A percentile compares a stretch with the other conserved stretches of the same genome.
Conservation (phyloP, 2,888 invertebrate species). For the Sisyra nigra region DNA sequence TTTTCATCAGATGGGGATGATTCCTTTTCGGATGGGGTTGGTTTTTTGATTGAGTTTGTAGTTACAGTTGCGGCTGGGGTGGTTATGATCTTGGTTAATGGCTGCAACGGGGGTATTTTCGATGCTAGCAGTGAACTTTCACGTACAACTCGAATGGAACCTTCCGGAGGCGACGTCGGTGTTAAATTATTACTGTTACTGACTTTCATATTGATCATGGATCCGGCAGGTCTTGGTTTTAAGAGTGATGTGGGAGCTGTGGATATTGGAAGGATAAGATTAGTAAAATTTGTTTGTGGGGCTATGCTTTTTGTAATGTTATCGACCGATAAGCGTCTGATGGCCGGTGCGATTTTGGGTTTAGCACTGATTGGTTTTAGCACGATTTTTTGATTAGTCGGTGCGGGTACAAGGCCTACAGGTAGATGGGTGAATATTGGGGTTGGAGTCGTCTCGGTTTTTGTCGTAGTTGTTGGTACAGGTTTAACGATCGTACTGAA, state of each 20-base stretch:
- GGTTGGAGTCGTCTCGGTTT: constrained; percentile 11
- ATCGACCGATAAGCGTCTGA: constrained; percentile 4
- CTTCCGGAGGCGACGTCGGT: constrained; percentile 40
- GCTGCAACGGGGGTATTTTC: constrained; percentile 32
- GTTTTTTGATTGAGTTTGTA: constrained; percentile 12
- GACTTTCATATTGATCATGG: constrained; percentile 50
- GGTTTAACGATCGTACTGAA: constrained; percentile 24
- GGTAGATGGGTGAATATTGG: constrained; percentile 13
- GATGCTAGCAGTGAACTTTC: constrained; percentile 20
- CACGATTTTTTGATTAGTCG: constrained; percentile 35
- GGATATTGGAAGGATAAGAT: constrained; percentile 21
- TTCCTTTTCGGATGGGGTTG: constrained; percentile 20
- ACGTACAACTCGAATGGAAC: constrained; percentile 43
- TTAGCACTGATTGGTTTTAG: constrained; percentile 31
- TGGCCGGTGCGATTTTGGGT: neutral
- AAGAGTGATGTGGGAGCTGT: constrained; percentile 36
- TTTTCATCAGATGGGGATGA: constrained; percentile 32
- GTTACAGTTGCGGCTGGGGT: constrained; percentile 4
- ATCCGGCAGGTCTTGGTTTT: constrained; percentile 18
- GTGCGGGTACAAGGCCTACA: constrained; percentile 11
- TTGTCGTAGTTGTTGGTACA: constrained; percentile 9
- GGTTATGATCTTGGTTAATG: constrained; percentile 17
- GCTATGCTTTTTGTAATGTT: neutral
- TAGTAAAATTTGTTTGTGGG: constrained; percentile 28
- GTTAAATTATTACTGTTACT: constrained; percentile 47